Conservation (phyloP, 2,797 vertebrate species). For the Pelodytes ibericus region DNA sequence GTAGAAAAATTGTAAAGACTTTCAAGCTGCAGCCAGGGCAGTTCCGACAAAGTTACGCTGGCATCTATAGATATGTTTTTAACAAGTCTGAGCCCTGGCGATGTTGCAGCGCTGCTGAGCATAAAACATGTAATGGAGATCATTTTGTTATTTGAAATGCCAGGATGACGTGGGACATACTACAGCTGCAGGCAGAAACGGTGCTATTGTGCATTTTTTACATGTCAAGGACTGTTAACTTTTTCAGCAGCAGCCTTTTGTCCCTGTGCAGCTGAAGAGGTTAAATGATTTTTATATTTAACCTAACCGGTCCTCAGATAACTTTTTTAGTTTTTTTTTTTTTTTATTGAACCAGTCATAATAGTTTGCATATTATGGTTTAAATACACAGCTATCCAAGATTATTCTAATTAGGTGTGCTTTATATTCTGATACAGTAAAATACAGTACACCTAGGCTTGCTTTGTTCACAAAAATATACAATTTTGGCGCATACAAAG, state of each 20-base stretch:
- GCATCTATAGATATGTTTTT: conserved; percentile 66
- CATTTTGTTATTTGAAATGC: conserved; percentile 10
- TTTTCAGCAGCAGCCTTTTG: conserved; percentile 4
- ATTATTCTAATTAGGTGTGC: no score
- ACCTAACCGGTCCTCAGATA: no score
- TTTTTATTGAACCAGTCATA: no score
- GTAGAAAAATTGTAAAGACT: conserved; percentile 79
- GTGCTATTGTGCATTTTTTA: not conserved
- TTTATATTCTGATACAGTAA: no score
- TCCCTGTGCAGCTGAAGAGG: not conserved
- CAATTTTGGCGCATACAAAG: no score
- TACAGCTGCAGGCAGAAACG: not conserved
- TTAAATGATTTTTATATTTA: not conserved
- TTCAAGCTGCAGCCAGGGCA: conserved; percentile 68
- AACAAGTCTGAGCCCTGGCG: conserved; percentile 54
- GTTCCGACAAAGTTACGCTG: conserved; percentile 68
- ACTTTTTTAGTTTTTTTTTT: not conserved
- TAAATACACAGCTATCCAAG: no score
- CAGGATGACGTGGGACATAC: not conserved
- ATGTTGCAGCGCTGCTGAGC: conserved; percentile 2
- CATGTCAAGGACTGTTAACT: conserved; percentile 28
- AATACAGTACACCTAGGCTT: no score
- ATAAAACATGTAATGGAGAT: conserved; percentile 13
- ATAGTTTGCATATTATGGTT: no score
- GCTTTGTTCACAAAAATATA: no score